phyloP scores from a whole-genome alignment of 2,113 vertebrate genomes.

The Melanotaenia duboulayi region DNA sequence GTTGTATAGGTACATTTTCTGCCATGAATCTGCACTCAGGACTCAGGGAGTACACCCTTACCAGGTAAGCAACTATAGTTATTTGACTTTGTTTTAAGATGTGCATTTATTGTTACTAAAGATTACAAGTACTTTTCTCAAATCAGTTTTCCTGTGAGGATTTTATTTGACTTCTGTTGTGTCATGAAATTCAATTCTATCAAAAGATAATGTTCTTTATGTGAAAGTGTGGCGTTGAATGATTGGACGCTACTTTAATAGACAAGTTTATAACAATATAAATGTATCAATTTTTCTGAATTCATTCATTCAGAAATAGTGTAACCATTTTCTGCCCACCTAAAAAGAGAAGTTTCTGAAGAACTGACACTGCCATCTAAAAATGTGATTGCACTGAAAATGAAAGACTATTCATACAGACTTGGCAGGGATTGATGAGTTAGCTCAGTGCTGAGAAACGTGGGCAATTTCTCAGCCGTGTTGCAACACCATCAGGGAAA shows the following conservation, averaged over 20 bases:
- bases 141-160: no score
- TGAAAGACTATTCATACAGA: background rate
- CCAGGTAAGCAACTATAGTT: constrained; percentile 88
- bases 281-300: no score
- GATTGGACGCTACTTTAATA: no score
- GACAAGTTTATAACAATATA: no score
- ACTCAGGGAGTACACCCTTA: constrained; percentile 99
- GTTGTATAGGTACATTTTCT: constrained; percentile 99
- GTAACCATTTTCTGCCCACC: background rate
- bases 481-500: background rate
- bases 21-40: constrained; percentile 99
- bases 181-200: no score
- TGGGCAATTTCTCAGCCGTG: background rate
- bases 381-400: background rate
- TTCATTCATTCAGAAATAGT: no score
- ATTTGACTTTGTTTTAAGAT: background rate
- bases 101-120: no score
- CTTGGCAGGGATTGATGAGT: background rate
- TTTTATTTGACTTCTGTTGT: no score
- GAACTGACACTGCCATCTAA: background rate
- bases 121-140: no score
- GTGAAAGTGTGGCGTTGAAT: no score
- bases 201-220: no score
- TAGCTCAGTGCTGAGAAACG: background rate
- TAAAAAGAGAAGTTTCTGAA: background rate